phyloP scores from a whole-genome alignment of 2,113 vertebrate genomes.

The Nicator chloris region DNA sequence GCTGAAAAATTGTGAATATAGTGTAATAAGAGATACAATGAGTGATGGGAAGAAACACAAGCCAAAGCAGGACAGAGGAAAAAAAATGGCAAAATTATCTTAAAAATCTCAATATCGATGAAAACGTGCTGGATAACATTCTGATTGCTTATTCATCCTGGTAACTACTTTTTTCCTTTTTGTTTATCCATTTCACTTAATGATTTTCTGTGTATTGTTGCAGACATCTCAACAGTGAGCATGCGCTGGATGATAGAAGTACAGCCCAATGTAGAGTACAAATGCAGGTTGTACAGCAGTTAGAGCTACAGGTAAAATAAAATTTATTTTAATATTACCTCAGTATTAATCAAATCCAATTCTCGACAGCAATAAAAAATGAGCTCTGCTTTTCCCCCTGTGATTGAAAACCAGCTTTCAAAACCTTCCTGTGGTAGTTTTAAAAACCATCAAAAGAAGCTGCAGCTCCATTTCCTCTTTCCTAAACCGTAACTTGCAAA shows the following conservation, averaged over 20 bases:
- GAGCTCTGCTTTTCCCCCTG: conserved; percentile 61
- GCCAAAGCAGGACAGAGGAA: conserved; percentile 13
- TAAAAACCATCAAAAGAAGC: conserved; percentile 27
- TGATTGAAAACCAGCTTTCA: conserved; percentile 55
- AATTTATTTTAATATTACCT: conserved; percentile 74
- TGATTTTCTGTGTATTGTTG: conserved; percentile 79
- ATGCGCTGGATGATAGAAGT: conserved; percentile 99
- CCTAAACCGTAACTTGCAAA: conserved; percentile 37
- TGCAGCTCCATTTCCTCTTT: conserved; percentile 49
- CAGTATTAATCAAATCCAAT: conserved; percentile 60
- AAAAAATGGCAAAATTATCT: background rate
- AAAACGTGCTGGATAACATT: conserved; percentile 53
- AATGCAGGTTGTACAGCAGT: conserved; percentile 99
- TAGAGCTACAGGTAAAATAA: conserved; percentile 97
- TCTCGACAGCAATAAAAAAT: conserved; percentile 58
- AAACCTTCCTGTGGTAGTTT: conserved; percentile 54
- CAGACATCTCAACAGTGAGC: conserved; percentile 99
- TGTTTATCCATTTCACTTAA: conserved; percentile 78
- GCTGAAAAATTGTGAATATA: background rate
- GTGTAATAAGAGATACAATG: background rate
- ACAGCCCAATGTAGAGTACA: conserved; percentile 99
- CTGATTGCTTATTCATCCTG: conserved; percentile 54
- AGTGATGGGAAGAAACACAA: background rate
- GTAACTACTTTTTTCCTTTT: conserved; percentile 72
- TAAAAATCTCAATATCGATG: background rate